These are phyloP conservation scores for Aspiorhynchus laticeps DNA, from an alignment of 2,113 vertebrate species.

Conservation along the genomic window DNA sequence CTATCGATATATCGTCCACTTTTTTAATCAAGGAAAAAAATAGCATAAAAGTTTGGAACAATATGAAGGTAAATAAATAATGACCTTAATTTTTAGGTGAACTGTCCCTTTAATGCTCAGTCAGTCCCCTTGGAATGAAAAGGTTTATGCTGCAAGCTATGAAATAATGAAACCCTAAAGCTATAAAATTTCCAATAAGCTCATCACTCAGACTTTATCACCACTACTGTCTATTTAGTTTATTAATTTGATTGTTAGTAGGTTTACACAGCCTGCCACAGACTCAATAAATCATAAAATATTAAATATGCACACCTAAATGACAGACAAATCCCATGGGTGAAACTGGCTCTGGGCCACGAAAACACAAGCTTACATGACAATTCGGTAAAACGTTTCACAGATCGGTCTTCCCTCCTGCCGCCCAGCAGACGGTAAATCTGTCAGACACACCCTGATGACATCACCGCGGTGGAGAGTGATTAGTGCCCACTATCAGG, in stretches of 20 bases:
- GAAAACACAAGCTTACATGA: slow-evolving; percentile 12
- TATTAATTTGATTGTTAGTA: slow-evolving; percentile 20
- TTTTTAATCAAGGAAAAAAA: not conserved
- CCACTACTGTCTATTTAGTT: not conserved
- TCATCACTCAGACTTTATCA: not conserved
- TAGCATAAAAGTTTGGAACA: not conserved
- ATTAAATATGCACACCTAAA: not conserved
- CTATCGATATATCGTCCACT: too few relatives aligned
- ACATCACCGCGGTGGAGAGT: slow-evolving; percentile 46
- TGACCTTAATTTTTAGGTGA: not conserved
- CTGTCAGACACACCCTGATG: slow-evolving; percentile 47
- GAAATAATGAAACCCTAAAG: not conserved
- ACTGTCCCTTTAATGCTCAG: not conserved
- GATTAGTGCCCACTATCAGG: slow-evolving; percentile 41
- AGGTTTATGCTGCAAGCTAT: not conserved
- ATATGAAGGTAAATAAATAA: not conserved
- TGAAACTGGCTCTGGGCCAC: not conserved
- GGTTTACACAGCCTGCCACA: not conserved
- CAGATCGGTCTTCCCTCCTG: slow-evolving; percentile 10
- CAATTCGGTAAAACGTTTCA: not conserved
- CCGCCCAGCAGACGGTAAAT: slow-evolving; percentile 36
- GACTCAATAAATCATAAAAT: not conserved
- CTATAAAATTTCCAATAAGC: not conserved
- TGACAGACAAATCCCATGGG: not conserved
- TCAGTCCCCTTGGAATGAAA: not conserved